A percentile compares a stretch with the other conserved stretches of the same genome.
Evolutionary conservation across 2,797 vertebrate genomes (phyloP).

Genomic region (Platyrinchus mystaceus): DNA sequence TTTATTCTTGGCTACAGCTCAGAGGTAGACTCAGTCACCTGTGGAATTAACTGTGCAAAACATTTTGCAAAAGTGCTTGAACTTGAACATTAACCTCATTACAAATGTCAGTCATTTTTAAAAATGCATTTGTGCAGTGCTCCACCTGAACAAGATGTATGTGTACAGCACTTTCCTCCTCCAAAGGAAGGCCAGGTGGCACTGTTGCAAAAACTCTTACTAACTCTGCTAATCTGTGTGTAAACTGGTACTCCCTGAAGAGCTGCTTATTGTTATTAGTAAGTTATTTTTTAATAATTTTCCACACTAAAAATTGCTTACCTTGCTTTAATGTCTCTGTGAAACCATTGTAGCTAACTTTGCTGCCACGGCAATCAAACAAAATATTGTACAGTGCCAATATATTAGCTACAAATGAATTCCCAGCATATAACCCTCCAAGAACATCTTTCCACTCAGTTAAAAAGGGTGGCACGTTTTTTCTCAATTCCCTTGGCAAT

Average conservation of each 20-base stretch:
- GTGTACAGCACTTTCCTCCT: neutral
- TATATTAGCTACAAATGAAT: neutral
- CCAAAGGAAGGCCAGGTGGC: neutral
- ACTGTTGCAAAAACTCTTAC: neutral
- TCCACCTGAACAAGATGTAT: neutral
- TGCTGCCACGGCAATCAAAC: conserved; percentile 19
- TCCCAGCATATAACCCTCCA: neutral
- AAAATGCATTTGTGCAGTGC: neutral
- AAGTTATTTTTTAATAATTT: neutral
- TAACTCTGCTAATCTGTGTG: neutral
- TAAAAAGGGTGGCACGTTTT: neutral
- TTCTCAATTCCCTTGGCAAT: neutral
- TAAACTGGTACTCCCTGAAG: neutral
- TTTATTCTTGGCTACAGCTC: neutral
- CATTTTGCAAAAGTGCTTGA: neutral
- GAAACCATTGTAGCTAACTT: neutral
- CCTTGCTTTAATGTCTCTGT: neutral
- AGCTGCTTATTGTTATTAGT: neutral
- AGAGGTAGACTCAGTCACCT: neutral
- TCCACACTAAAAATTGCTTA: neutral
- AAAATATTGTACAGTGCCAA: neutral
- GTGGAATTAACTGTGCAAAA: neutral
- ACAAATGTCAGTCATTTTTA: neutral
- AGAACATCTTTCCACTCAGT: neutral
- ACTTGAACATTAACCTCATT: neutral